phyloP scores from a whole-genome alignment of 2,113 vertebrate genomes.

The Trichomycterus rosablanca region DNA sequence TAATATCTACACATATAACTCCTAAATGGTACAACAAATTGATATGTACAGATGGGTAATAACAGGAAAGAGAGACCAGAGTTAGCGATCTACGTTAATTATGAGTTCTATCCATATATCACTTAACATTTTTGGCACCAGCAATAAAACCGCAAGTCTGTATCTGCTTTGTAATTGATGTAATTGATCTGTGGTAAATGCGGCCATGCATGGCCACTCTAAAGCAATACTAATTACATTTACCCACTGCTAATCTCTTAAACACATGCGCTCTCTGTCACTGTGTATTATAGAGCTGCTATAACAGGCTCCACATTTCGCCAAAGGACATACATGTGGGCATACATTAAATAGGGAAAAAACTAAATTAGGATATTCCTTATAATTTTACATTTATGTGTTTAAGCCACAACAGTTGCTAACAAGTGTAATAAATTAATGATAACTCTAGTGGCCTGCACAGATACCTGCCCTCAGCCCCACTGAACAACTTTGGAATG shows the following conservation, averaged over 20 bases:
- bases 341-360: too few relatives aligned
- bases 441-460: too few relatives aligned
- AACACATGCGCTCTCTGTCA: background rate
- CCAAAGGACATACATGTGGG: too few relatives aligned
- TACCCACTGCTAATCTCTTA: too few relatives aligned
- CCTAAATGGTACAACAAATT: slow-evolving; percentile 7
- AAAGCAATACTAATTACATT: slow-evolving; percentile 16
- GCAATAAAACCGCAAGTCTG: background rate
- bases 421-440: too few relatives aligned
- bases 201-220: background rate
- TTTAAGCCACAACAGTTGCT: too few relatives aligned
- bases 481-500: too few relatives aligned
- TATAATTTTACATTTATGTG: too few relatives aligned
- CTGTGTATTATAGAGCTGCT: background rate
- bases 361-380: too few relatives aligned
- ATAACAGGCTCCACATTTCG: too few relatives aligned
- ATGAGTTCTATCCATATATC: background rate
- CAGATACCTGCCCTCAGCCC: too few relatives aligned
- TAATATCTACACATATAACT: background rate
- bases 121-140: background rate
- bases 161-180: slow-evolving; percentile 10
- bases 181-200: background rate
- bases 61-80: background rate
- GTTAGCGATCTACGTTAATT: slow-evolving; percentile 1
- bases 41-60: background rate